Base-by-base conservation (phyloP, 2,888 invertebrate genomes). In the Antitype chi region DNA sequence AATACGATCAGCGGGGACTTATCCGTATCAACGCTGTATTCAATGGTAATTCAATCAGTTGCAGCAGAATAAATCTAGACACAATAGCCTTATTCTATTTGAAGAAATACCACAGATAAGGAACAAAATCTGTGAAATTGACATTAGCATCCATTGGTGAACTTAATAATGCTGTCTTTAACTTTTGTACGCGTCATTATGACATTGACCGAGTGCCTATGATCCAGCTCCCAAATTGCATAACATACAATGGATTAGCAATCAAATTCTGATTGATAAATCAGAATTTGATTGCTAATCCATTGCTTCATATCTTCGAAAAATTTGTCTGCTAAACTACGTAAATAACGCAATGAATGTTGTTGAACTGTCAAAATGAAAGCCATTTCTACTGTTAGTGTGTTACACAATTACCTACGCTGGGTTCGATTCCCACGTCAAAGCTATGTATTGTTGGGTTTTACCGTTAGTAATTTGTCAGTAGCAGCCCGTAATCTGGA, bases 31-130 rank as follows among this genome's bases (percentile, higher is more conserved):
- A 23, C 28, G n/a, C 52, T 23, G 25, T 47, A 60, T 47, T 57
- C 57, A 79, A 76, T 23, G 17, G 25, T 53, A 60, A 60, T 60
- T 71, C 52, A 60, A 80, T 80, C 52, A 72, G 13, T 23, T 23
- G 57, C 32, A 43, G 43, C 49, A 28, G 57, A 52, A 59, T 59
- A 78, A 38, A 59, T 47, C 15, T 32, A 43, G 59, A 52, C 15
- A 13, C 15, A 49, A n/a, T n/a, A 69, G 0, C 9, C 17, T 76
- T 55, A 25, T 76, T 77, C 8, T 77, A 38, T 64, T 64, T 43
- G 13, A 74, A 28, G 25, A 60, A 60, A 60, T 52, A 74, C 38
- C 8, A 17, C 23, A 17, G 49, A 32, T 3, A n/a, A 17, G 5
- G 1, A 38, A 23, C 1, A 25, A 23, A 23, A 52, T 60, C 13